Conservation (phyloP, 2,888 invertebrate species). For the Morinoia aosen region DNA sequence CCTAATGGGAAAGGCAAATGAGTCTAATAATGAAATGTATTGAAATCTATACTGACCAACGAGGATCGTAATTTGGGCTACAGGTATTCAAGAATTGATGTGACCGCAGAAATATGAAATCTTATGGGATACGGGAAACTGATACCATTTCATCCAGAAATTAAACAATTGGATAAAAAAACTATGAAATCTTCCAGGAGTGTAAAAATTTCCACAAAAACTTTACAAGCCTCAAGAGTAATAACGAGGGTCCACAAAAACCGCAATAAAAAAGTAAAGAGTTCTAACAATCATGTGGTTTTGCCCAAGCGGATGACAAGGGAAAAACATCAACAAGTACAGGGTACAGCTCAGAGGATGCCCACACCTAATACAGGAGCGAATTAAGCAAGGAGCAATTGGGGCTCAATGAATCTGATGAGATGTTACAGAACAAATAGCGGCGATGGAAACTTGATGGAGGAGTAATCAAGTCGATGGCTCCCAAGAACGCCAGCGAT, state of each 20-base stretch:
- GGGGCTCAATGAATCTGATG: background rate
- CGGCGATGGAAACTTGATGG: background rate
- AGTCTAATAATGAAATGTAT: background rate
- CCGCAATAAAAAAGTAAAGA: background rate
- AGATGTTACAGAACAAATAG: background rate
- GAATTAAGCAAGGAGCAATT: background rate
- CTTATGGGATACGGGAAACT: background rate
- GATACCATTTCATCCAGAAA: background rate
- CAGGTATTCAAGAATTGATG: background rate
- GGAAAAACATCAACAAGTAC: background rate
- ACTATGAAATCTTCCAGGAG: background rate
- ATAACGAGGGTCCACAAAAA: background rate
- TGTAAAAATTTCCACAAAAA: background rate
- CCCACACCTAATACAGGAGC: background rate
- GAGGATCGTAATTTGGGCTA: background rate
- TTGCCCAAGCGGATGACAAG: background rate
- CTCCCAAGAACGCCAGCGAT: slow-evolving; percentile 25
- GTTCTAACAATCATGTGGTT: background rate
- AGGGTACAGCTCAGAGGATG: background rate
- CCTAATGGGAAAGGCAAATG: background rate
- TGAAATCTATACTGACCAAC: background rate
- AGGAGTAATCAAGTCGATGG: slow-evolving; percentile 38
- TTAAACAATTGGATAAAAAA: background rate
- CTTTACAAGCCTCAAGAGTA: background rate
- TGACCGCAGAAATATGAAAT: background rate